Percentiles rank a stretch among this genome's conserved stretches.
phyloP scores from a whole-genome alignment of 2,113 vertebrate genomes.

The Caretta caretta region DNA sequence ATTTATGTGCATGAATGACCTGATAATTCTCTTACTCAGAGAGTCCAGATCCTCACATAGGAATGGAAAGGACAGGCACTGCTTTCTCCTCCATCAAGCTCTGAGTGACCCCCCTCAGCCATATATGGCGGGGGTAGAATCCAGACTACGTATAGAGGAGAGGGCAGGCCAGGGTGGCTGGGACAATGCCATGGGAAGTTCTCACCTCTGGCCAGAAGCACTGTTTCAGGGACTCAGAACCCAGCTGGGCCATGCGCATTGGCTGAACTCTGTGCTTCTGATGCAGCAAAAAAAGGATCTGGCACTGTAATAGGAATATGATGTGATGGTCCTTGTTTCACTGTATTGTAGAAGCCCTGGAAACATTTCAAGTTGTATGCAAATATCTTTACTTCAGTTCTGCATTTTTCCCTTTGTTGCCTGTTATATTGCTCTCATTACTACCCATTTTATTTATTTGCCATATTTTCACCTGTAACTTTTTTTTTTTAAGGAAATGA shows the following conservation, averaged over 20 bases:
- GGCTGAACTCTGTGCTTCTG: background rate
- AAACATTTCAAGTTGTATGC: background rate
- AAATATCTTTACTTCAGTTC: background rate
- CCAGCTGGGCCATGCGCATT: background rate
- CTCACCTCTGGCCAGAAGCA: background rate
- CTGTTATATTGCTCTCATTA: background rate
- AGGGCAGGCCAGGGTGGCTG: background rate
- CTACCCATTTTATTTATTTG: background rate
- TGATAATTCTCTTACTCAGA: background rate
- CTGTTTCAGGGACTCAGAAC: background rate
- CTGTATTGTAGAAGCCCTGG: background rate
- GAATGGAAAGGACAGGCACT: background rate
- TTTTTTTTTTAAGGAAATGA: background rate
- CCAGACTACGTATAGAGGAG: background rate
- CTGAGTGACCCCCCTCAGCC: background rate
- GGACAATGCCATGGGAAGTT: background rate
- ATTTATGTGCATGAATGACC: background rate
- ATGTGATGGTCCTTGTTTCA: background rate
- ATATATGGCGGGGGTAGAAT: accelerated
- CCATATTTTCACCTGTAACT: background rate
- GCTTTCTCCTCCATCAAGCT: background rate
- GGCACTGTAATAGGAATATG: background rate
- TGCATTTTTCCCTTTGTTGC: background rate
- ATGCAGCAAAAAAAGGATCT: background rate
- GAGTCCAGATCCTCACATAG: background rate